Conservation (phyloP, 2,113 vertebrate genomes). For the Upupa epops region DNA sequence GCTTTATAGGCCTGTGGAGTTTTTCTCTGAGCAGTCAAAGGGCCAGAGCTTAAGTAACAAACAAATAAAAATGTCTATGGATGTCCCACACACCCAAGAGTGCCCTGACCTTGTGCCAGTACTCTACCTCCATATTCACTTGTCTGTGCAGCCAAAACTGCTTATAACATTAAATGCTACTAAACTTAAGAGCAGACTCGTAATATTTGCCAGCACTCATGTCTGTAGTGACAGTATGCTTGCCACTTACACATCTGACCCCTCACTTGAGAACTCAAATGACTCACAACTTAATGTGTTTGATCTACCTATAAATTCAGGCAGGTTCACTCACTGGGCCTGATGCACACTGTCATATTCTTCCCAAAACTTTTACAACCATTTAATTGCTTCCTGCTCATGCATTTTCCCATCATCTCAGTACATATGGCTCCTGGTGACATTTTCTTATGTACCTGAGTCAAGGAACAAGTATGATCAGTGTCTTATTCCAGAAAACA, state of each 20-base stretch:
- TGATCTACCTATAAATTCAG: not conserved
- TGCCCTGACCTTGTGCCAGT: not conserved
- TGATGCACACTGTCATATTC: not conserved
- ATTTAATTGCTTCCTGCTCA: not conserved
- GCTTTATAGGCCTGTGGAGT: not conserved
- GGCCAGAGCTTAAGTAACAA: not conserved
- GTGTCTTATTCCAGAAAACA: not conserved
- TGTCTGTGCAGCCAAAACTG: not conserved
- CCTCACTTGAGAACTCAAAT: constrained; percentile 18
- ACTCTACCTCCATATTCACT: not conserved
- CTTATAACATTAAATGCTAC: constrained; percentile 27
- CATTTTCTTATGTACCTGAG: not conserved
- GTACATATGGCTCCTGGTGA: not conserved
- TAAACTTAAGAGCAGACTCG: not conserved
- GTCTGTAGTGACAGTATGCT: not conserved
- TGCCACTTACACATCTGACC: not conserved
- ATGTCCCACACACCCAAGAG: not conserved
- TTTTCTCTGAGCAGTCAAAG: not conserved
- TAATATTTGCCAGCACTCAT: not conserved
- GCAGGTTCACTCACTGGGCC: not conserved
- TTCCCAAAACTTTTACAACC: not conserved
- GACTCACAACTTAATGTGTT: not conserved
- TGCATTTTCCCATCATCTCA: not conserved
- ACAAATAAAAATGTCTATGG: not conserved
- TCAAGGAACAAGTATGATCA: not conserved